Percentiles rank a stretch among this genome's conserved stretches.
phyloP scores from a whole-genome alignment of 2,797 vertebrate species.

The Silurus aristotelis region DNA sequence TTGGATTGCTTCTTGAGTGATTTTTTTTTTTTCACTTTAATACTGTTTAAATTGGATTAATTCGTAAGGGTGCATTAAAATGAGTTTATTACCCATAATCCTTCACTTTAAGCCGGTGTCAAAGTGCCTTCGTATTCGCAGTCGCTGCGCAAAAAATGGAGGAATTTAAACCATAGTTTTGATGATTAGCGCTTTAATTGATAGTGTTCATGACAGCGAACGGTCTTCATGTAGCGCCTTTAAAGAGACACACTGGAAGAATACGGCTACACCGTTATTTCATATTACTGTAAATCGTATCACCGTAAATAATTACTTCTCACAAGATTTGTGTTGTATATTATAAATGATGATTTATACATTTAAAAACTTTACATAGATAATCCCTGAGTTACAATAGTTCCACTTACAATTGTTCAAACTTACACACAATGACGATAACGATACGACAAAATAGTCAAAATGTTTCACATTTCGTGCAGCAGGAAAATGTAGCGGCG shows the following conservation, averaged over 20 bases:
- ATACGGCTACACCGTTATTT: background rate
- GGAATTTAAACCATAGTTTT: background rate
- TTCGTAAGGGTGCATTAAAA: background rate
- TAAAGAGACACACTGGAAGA: background rate
- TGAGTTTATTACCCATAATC: slow-evolving; percentile 3
- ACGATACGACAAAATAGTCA: too few species aligned
- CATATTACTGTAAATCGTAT: background rate
- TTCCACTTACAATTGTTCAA: too few species aligned
- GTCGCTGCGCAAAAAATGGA: too few species aligned
- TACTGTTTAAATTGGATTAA: background rate
- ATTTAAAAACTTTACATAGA: too few species aligned
- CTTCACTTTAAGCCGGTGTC: background rate
- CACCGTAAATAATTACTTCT: too few species aligned
- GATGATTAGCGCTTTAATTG: background rate
- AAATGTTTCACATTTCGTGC: too few species aligned
- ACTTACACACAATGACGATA: too few species aligned
- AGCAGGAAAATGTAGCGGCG: too few species aligned
- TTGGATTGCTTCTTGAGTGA: background rate
- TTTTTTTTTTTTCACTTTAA: background rate
- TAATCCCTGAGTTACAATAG: too few species aligned
- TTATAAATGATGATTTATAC: too few species aligned
- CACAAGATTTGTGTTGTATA: too few species aligned
- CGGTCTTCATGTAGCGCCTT: background rate
- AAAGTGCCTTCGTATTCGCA: background rate
- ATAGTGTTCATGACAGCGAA: background rate